phyloP scores from a whole-genome alignment of 1,140 invertebrate genomes.

The Drosophila rufa region DNA sequence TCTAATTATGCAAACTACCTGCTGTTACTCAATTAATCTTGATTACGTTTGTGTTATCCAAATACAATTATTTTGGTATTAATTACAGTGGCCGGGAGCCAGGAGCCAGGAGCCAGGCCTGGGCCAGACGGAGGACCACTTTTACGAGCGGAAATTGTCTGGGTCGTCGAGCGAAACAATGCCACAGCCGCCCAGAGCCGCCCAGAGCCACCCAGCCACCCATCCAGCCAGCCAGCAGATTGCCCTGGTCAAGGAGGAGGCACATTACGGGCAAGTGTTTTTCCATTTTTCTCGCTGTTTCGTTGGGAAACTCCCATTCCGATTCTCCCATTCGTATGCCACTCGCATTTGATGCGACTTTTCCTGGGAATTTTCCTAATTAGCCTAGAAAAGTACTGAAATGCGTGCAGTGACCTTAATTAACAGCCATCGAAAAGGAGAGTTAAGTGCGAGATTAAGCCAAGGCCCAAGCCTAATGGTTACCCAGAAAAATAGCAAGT shows the following conservation, averaged over 20 bases:
- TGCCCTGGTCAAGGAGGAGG: constrained; percentile 1
- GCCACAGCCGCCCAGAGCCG: background rate
- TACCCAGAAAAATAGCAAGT: too few species aligned
- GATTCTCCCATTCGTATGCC: constrained; percentile 27
- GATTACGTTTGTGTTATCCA: constrained; percentile 84
- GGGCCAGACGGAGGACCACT: constrained; percentile 32
- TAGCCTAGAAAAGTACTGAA: constrained; percentile 30
- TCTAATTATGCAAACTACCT: constrained; percentile 84
- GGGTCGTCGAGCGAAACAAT: constrained; percentile 31
- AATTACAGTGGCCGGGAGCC: constrained; percentile 69
- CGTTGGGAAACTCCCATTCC: constrained; percentile 5
- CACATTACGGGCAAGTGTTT: constrained; percentile 31
- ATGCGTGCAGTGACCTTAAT: constrained; percentile 42
- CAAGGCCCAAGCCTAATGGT: constrained; percentile 2
- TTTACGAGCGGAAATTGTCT: constrained; percentile 52
- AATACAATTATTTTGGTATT: constrained; percentile 84
- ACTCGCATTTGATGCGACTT: constrained; percentile 28
- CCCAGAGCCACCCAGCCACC: background rate
- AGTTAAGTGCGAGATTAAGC: constrained; percentile 37
- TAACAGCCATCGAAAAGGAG: constrained; percentile 38
- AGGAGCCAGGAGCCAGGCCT: constrained; percentile 3
- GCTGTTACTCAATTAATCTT: constrained; percentile 84
- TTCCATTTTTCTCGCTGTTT: constrained; percentile 8
- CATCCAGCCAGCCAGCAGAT: constrained; percentile 1
- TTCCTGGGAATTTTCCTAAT: constrained; percentile 24